phyloP scores from a whole-genome alignment of 2,888 invertebrate species.

The Belgica antarctica region DNA sequence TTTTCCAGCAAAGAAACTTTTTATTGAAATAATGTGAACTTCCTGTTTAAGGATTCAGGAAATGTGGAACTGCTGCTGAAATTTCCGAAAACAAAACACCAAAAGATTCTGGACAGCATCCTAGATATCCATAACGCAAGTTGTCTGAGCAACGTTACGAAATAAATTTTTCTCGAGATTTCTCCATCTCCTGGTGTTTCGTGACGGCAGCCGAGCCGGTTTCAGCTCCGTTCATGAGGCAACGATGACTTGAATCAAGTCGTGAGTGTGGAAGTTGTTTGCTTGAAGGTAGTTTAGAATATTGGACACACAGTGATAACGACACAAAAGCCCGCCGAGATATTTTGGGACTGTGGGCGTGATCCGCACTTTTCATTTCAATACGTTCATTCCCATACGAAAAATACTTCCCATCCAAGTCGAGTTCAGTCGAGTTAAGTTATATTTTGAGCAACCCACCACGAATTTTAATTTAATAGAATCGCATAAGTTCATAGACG shows the following conservation, averaged over 20 bases:
- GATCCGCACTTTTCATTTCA: constrained; percentile 42
- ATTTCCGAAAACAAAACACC: too few species aligned
- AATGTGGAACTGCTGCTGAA: too few species aligned
- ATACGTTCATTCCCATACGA: constrained; percentile 36
- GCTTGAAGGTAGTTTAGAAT: constrained; percentile 24
- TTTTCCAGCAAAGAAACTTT: too few species aligned
- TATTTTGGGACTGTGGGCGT: constrained; percentile 43
- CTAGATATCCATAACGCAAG: too few species aligned
- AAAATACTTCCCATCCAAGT: too few species aligned
- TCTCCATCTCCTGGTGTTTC: background rate
- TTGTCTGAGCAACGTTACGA: background rate
- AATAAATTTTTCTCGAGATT: background rate
- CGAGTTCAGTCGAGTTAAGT: too few species aligned
- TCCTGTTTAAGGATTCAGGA: background rate
- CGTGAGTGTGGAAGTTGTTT: background rate
- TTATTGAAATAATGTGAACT: too few species aligned
- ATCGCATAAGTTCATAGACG: constrained; percentile 20
- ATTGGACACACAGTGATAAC: constrained; percentile 38
- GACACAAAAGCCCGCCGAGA: constrained; percentile 38
- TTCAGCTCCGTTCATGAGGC: background rate
- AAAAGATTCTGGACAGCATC: too few species aligned
- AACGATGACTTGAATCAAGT: too few species aligned
- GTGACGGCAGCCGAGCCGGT: background rate
- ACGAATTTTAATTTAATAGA: constrained; percentile 29
- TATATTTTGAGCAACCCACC: constrained; percentile 42